A percentile compares a stretch with the other conserved stretches of the same genome.
Conservation (phyloP, 92 coral and sea anemone species). For the Meandrina meandrites region DNA sequence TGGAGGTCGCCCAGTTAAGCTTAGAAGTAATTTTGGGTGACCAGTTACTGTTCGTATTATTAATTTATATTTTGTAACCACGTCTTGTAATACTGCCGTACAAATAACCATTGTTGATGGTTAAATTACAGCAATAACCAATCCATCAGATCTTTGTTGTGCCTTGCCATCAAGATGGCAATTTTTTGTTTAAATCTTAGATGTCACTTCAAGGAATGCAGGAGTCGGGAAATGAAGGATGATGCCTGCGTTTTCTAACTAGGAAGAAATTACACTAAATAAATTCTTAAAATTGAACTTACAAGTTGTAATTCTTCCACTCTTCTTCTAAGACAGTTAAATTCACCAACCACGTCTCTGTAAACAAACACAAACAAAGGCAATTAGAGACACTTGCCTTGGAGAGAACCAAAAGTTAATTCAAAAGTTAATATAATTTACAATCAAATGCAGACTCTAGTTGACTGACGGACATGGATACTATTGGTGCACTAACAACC, state of each 20-base stretch:
- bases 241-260: background rate
- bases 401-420: background rate
- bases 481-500: too few relatives aligned
- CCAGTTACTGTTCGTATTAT: too few relatives aligned
- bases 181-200: too few relatives aligned
- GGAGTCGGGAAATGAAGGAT: background rate
- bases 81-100: too few relatives aligned
- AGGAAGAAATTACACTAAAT: background rate
- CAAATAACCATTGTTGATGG: too few relatives aligned
- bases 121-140: background rate
- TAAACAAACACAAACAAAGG: slow-evolving; percentile 15
- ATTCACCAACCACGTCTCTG: slow-evolving; percentile 86
- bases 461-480: too few relatives aligned
- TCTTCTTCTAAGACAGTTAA: slow-evolving; percentile 91
- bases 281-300: slow-evolving; percentile 36
- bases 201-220: background rate
- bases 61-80: too few relatives aligned
- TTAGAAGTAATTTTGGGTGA: too few relatives aligned
- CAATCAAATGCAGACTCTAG: too few relatives aligned
- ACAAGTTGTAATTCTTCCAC: slow-evolving; percentile 94
- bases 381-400: background rate
- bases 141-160: too few relatives aligned
- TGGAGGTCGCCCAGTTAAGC: too few relatives aligned
- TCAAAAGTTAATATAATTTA: too few relatives aligned
- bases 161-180: background rate